Base-by-base conservation (phyloP, 2,888 invertebrate genomes). In the Liopterus haemorrhoidalis region DNA sequence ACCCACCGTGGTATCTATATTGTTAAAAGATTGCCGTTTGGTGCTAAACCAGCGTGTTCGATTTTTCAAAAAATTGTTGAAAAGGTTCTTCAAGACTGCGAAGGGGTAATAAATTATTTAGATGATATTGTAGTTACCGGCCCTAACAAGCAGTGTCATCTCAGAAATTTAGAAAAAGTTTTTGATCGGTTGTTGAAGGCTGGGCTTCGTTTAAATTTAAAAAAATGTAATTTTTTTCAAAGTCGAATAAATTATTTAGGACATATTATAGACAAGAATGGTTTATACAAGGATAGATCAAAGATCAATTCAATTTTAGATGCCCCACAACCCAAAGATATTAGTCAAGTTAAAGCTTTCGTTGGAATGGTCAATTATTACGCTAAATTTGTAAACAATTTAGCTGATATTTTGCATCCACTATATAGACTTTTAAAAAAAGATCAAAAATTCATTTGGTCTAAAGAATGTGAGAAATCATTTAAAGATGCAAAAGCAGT, bases 11-110 rank as follows among this genome's bases (percentile, higher is more conserved):
- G 56, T 0, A 56, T 60, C 33, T 59, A 47, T 36, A 52, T 60
- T 46, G 59, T 61, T 58, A 62, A 59, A 0, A 58, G 63, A 22
- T 38, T 64, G 24, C 62, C 63, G 2, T 63, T 58, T 51, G 63
- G 61, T 1, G 50, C 61, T 11, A 63, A 61, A 40, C 59, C 63
- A 2, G 51, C 60, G 1, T 58, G 62, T 14, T 58, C 59, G 1
- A 61, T 63, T 35, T 67, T 65, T 44, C 64, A 65, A 41, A n/a
- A n/a, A n/a, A n/a, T n/a, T n/a, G n/a, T n/a, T n/a, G n/a, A n/a
- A n/a, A 46, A 42, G 18, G 19, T 48, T 2, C 48, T 53, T 16
- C 36, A 35, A 24, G 43, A 49, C 20, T 25, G 46, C 3, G 37
- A 32, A 18, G 38, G 48, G 11, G 48, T 46, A 14, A 37, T 41